phyloP scores from a whole-genome alignment of 2,888 invertebrate species.

The Bruchidius siliquastri region DNA sequence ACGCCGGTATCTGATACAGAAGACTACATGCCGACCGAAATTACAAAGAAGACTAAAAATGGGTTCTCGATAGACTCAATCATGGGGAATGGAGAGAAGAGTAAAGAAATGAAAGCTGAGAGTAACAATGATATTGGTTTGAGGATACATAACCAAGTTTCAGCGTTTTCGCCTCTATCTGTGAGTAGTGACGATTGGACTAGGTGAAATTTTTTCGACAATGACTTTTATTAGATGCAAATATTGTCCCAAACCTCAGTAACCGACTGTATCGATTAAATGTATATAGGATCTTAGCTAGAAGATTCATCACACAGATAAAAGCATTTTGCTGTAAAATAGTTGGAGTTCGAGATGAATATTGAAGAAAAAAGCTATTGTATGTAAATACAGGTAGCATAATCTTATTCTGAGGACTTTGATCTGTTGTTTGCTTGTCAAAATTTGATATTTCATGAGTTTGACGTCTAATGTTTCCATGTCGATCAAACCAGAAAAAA shows the following conservation, averaged over 20 bases:
- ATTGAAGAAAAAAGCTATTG: too few species aligned
- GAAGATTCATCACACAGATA: too few species aligned
- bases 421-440: too few species aligned
- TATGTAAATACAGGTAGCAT: too few species aligned
- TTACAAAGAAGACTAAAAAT: slow-evolving; percentile 53
- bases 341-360: too few species aligned
- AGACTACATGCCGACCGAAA: slow-evolving; percentile 34
- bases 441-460: too few species aligned
- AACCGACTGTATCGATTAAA: not conserved
- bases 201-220: slow-evolving; percentile 53
- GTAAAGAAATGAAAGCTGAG: slow-evolving; percentile 27
- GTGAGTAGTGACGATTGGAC: slow-evolving; percentile 58
- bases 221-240: not conserved
- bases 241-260: not conserved
- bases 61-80: slow-evolving; percentile 62
- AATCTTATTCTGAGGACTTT: too few species aligned
- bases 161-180: slow-evolving; percentile 67
- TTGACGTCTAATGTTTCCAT: too few species aligned
- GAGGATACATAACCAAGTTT: slow-evolving; percentile 51
- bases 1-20: slow-evolving; percentile 38
- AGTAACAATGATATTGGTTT: slow-evolving; percentile 34
- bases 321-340: too few species aligned
- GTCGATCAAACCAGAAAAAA: too few species aligned
- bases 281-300: too few species aligned
- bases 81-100: slow-evolving; percentile 46